Base-by-base conservation (phyloP, 1,140 invertebrate species). In the Sitophilus oryzae region DNA sequence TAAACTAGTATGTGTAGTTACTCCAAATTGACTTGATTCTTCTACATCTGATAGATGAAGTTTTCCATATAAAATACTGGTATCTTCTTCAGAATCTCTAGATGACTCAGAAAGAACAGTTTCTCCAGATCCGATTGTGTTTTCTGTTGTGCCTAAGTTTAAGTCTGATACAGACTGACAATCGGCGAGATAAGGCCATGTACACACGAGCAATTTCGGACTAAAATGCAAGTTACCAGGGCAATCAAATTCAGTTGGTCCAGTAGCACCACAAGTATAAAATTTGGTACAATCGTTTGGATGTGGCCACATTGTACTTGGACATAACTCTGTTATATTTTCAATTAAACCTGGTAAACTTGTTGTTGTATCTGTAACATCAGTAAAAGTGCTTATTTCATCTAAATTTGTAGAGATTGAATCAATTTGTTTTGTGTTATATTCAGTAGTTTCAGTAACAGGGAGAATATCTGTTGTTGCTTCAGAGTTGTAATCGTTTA, bases 251-350 rank as follows among this genome's bases (percentile, higher is more conserved):
- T 30, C 22, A 3, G 20, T 9, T 2, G 6, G 6, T 2, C 45
- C 45, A 34, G 15, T 6, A 3, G 45, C 23, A n/a, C 14, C 14
- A 35, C 14, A 22, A 10, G 23, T 18, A 15, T 18, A 35, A 19
- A 47, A 47, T 35, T 47, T 47, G 6, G 14, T 35, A 19, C 45
- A 47, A 16, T 47, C 45, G 2, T 15, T 45, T 35, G 45, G 25
- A 35, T 47, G 45, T n/a, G 45, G 45, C 41, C 41, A 43, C 11
- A 43, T 43, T 21, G 5, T 22, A 43, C 10, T 22, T 4, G 4
- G 11, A 22, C 41, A 43, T 3, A 21, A 1, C 25, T 43, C 19
- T n/a, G 9, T 11, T 22, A 9, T 18, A 41, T 41, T 18, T 15
- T 4, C 2, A 3, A 3, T 41, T n/a, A n/a, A n/a, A 2, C 6